Evolutionary conservation across 2,888 invertebrate species (phyloP).

Genomic region (Cyclophora punctaria): DNA sequence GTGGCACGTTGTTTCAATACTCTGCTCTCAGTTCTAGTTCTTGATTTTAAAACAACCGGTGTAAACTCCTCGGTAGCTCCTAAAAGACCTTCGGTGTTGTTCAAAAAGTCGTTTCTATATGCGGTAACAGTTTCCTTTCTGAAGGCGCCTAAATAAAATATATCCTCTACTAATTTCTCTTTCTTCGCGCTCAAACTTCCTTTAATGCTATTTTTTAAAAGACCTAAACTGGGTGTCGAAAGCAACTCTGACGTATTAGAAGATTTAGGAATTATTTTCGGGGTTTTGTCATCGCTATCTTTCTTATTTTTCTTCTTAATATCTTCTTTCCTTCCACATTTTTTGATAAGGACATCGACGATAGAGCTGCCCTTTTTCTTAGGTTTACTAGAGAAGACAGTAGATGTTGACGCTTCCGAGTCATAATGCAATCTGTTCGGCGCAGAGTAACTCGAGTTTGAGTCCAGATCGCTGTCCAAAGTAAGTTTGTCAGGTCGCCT

Average conservation of each 20-base stretch:
- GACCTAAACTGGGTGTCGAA: constrained; percentile 78
- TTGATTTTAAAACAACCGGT: constrained; percentile 81
- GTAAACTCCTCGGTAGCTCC: constrained; percentile 78
- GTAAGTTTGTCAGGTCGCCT: constrained; percentile 63
- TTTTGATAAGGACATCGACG: constrained; percentile 79
- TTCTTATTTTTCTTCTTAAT: constrained; percentile 66
- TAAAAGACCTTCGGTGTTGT: constrained; percentile 75
- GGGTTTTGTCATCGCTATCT: constrained; percentile 71
- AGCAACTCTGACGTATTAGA: constrained; percentile 72
- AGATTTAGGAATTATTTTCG: constrained; percentile 75
- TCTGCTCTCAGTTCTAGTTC: constrained; percentile 84
- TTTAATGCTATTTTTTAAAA: constrained; percentile 54
- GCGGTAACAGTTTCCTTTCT: constrained; percentile 80
- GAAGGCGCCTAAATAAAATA: constrained; percentile 78
- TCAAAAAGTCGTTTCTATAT: constrained; percentile 79
- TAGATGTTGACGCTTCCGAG: constrained; percentile 80
- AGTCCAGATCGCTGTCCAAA: constrained; percentile 79
- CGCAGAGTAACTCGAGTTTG: constrained; percentile 78
- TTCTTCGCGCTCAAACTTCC: constrained; percentile 58
- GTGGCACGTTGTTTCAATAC: constrained; percentile 82
- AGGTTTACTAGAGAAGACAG: constrained; percentile 75
- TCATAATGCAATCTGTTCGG: constrained; percentile 76
- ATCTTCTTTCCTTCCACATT: constrained; percentile 77
- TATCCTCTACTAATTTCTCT: constrained; percentile 72
- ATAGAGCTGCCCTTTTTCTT: constrained; percentile 75